Percentiles rank a stretch among this genome's conserved stretches.
These are phyloP conservation scores for Anser cygnoides DNA, from an alignment of 2,113 vertebrate species.

Conservation along the genomic window DNA sequence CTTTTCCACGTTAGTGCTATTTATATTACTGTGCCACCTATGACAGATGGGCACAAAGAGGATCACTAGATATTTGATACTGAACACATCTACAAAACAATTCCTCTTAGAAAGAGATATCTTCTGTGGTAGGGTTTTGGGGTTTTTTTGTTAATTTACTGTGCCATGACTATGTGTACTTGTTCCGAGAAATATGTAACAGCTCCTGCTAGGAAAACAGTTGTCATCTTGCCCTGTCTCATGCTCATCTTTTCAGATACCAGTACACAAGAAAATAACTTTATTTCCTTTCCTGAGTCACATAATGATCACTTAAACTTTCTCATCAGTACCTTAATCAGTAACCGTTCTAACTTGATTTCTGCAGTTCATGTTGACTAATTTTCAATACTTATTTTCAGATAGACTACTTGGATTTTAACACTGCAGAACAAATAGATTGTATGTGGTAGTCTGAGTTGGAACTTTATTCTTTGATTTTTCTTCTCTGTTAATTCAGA, in stretches of 20 bases:
- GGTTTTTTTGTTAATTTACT: not conserved
- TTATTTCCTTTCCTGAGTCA: not conserved
- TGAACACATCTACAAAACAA: not conserved
- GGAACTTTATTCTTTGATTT: not conserved
- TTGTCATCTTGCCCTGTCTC: not conserved
- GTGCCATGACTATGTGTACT: not conserved
- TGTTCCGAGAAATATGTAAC: not conserved
- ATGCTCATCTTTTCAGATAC: not conserved
- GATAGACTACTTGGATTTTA: not conserved
- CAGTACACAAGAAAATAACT: not conserved
- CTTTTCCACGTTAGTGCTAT: not conserved
- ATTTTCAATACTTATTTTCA: not conserved
- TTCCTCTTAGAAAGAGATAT: not conserved
- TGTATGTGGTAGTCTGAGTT: not conserved
- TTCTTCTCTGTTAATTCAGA: not conserved
- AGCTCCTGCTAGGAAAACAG: not conserved
- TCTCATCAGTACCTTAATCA: not conserved
- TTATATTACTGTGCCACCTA: not conserved
- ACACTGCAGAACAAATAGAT: not conserved
- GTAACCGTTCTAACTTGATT: not conserved
- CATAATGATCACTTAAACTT: not conserved
- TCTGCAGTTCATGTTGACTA: not conserved
- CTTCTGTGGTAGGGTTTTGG: not conserved
- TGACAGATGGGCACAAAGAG: not conserved
- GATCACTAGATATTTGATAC: not conserved